phyloP scores from a whole-genome alignment of 2,113 vertebrate genomes.

The Sorex fumeus region DNA sequence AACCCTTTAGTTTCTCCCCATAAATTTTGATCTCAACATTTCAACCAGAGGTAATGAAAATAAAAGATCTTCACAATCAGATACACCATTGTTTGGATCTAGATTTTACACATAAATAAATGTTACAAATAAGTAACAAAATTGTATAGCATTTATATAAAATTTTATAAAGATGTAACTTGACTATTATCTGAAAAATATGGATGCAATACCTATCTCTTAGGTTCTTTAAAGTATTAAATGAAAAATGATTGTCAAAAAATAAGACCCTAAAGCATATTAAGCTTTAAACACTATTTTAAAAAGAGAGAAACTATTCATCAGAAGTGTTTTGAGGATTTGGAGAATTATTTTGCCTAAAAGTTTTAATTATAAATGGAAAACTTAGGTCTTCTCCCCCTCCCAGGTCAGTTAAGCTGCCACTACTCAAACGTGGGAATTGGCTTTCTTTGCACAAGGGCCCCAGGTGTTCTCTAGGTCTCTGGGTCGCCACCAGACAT shows the following conservation, averaged over 20 bases:
- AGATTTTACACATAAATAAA: not conserved
- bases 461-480: no score
- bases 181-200: not conserved
- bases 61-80: slow-evolving; percentile 12
- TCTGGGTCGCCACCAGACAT: no score
- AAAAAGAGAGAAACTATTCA: not conserved
- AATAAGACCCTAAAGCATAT: not conserved
- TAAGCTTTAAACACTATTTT: not conserved
- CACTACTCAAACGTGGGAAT: no score
- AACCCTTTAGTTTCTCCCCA: not conserved
- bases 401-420: no score
- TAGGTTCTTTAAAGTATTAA: not conserved
- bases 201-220: not conserved
- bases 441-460: no score
- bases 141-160: no score
- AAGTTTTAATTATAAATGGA: not conserved
- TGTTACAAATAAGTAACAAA: not conserved
- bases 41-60: slow-evolving; percentile 21
- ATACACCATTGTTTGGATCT: not conserved
- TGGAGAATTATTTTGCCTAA: not conserved
- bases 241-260: slow-evolving; percentile 2
- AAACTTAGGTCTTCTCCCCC: no score
- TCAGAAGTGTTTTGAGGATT: not conserved
- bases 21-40: slow-evolving; percentile 22
- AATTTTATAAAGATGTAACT: no score